Evolutionary conservation across 1,140 invertebrate genomes (phyloP).

Genomic region (Olivierus martensii): DNA sequence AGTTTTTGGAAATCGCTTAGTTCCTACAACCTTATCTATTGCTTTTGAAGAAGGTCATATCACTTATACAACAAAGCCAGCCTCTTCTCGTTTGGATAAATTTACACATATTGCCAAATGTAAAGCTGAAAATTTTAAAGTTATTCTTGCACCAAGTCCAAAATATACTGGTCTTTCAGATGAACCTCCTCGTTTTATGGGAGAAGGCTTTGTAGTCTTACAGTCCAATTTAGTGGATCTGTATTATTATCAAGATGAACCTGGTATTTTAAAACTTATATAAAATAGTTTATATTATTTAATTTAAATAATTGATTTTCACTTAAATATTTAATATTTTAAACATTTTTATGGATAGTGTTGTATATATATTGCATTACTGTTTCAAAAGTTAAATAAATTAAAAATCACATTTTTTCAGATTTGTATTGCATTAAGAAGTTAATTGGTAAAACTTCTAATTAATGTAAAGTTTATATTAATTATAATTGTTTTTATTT

Average conservation of each 20-base stretch:
- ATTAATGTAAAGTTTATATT: too few relatives aligned
- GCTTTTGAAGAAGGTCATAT: constrained; percentile 89
- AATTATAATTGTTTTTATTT: too few relatives aligned
- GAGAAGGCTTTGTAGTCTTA: constrained; percentile 92
- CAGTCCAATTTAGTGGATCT: constrained; percentile 88
- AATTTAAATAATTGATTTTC: too few relatives aligned
- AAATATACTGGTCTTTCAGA: constrained; percentile 87
- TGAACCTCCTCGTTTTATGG: constrained; percentile 94
- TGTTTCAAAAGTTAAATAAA: too few relatives aligned
- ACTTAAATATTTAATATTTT: too few relatives aligned
- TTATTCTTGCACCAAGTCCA: constrained; percentile 81
- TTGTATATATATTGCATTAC: too few relatives aligned
- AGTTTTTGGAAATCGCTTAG: constrained; percentile 90
- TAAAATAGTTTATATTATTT: too few relatives aligned
- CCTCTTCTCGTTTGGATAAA: constrained; percentile 77
- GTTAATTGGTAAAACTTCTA: too few relatives aligned
- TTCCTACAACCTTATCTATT: constrained; percentile 83
- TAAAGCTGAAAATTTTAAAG: constrained; percentile 87
- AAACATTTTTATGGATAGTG: too few relatives aligned
- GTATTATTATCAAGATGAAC: constrained; percentile 94
- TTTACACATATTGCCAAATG: constrained; percentile 95
- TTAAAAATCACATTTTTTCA: too few relatives aligned
- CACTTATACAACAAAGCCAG: constrained; percentile 88
- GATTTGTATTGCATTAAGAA: too few relatives aligned
- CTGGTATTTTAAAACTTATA: too few relatives aligned